phyloP scores from a whole-genome alignment of 1,140 invertebrate genomes.

The Micrasema minimum region DNA sequence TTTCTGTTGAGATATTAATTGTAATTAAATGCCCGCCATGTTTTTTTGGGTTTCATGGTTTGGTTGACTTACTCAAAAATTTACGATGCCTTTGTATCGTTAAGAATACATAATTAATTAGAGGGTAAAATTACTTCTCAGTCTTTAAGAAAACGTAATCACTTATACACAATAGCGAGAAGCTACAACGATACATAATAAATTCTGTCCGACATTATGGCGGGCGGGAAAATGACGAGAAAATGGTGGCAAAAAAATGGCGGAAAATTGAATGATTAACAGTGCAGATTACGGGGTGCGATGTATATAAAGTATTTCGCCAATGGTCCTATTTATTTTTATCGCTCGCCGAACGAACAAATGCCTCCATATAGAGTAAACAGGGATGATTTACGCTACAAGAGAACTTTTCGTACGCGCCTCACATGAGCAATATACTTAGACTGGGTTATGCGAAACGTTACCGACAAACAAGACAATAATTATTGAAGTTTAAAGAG shows the following conservation, averaged over 20 bases:
- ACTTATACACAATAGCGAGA: neutral
- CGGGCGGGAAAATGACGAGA: too few relatives aligned
- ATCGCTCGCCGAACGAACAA: conserved; percentile 23
- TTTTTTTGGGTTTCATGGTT: too few relatives aligned
- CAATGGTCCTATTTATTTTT: conserved; percentile 37
- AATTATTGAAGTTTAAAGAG: too few relatives aligned
- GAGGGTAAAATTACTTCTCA: neutral
- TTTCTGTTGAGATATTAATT: too few relatives aligned
- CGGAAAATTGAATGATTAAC: conserved; percentile 32
- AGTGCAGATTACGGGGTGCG: conserved; percentile 14
- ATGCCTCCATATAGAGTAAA: conserved; percentile 11
- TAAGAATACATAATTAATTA: neutral
- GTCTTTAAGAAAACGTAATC: neutral
- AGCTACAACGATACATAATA: neutral
- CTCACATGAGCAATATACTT: conserved; percentile 17
- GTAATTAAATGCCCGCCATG: too few relatives aligned
- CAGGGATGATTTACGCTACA: conserved; percentile 29
- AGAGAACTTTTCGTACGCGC: conserved; percentile 34
- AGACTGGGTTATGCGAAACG: too few relatives aligned
- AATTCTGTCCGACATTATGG: neutral
- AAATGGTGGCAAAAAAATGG: neutral
- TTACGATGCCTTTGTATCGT: neutral
- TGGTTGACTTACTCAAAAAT: too few relatives aligned
- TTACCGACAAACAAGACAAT: too few relatives aligned
- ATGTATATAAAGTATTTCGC: conserved; percentile 17